These are phyloP conservation scores for Orbicella faveolata DNA, from an alignment of 64 coral and sea anemone species.

Conservation along the genomic window DNA sequence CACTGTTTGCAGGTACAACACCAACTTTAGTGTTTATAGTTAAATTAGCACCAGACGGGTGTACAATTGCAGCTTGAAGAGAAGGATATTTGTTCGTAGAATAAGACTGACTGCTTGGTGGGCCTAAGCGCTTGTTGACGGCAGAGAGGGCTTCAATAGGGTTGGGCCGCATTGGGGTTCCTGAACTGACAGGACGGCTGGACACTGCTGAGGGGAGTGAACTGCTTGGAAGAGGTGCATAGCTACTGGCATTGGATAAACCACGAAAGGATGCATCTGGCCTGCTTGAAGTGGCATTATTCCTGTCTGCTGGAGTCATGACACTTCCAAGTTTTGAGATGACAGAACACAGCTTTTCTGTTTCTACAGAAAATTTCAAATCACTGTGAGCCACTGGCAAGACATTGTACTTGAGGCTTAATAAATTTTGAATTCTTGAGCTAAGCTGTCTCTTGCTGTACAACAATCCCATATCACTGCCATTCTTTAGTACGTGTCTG, in stretches of 20 bases:
- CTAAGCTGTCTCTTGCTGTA: constrained; percentile 93
- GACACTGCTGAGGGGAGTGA: not conserved
- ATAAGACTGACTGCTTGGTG: constrained; percentile 31
- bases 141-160: constrained; percentile 73
- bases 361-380: constrained; percentile 90
- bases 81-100: constrained; percentile 8
- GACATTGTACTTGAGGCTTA: constrained; percentile 93
- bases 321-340: constrained; percentile 91
- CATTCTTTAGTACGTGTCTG: constrained; percentile 84
- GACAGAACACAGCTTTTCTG: constrained; percentile 76
- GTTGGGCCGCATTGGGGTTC: constrained; percentile 25
- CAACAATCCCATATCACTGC: constrained; percentile 83
- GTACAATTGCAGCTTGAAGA: constrained; percentile 31
- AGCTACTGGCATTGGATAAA: constrained; percentile 38
- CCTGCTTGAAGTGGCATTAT: constrained; percentile 1
- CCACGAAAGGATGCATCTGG: constrained; percentile 47
- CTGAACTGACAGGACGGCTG: constrained; percentile 13
- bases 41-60: constrained; percentile 40
- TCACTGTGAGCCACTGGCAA: constrained; percentile 97
- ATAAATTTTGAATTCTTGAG: constrained; percentile 94
- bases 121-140: constrained; percentile 78
- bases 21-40: constrained; percentile 28
- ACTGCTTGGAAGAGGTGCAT: not conserved
- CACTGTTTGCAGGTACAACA: constrained; percentile 28
- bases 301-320: constrained; percentile 79